Conservation (phyloP, 2,113 vertebrate genomes). For the Actinemys pallida region DNA sequence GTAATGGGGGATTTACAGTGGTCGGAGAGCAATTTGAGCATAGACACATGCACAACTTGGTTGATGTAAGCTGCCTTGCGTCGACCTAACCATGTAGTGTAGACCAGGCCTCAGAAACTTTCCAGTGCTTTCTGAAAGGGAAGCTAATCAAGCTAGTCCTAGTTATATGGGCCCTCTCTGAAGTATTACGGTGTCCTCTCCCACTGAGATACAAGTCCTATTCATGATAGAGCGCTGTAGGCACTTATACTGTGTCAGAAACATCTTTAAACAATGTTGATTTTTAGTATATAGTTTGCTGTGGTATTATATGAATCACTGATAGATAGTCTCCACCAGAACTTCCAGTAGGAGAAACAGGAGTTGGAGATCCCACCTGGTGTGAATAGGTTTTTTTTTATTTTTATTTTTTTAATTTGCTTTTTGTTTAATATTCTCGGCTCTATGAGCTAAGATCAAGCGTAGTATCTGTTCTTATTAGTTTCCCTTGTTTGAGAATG, state of each 20-base stretch:
- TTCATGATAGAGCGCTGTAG: neutral
- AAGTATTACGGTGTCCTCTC: neutral
- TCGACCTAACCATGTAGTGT: neutral
- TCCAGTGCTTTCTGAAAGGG: neutral
- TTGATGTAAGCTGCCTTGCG: too few species aligned
- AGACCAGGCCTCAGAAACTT: neutral
- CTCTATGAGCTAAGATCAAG: too few species aligned
- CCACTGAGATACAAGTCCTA: neutral
- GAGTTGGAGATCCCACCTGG: neutral
- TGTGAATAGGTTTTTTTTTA: fast-evolving
- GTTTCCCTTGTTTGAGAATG: neutral
- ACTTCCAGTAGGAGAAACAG: neutral
- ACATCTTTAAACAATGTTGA: fast-evolving
- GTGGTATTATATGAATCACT: neutral
- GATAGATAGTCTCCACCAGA: neutral
- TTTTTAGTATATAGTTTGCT: neutral
- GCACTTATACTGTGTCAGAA: neutral
- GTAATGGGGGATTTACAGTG: too few species aligned
- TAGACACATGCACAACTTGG: too few species aligned
- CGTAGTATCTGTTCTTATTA: too few species aligned
- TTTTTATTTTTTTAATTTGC: too few species aligned
- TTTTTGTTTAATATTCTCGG: neutral
- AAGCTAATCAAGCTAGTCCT: neutral
- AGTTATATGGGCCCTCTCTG: fast-evolving
- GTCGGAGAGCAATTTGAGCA: too few species aligned